Evolutionary conservation across 1,140 invertebrate genomes (phyloP).

Genomic region (Penaeus japonicus): DNA sequence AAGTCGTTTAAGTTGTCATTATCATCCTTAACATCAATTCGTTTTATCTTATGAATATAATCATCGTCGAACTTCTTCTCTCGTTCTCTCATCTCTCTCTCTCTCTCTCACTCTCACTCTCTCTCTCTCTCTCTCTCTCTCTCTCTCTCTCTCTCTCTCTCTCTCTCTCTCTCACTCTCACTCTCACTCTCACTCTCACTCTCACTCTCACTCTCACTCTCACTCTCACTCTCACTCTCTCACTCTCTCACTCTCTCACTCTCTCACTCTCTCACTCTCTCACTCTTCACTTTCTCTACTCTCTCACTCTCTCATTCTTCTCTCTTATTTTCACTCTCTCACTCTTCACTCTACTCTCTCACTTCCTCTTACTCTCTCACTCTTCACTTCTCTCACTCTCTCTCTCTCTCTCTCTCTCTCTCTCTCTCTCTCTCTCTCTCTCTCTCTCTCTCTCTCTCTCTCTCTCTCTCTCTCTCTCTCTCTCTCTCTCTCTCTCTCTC

Average conservation of each 20-base stretch:
- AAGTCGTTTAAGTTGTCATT: too few relatives aligned
- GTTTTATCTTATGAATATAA: too few relatives aligned
- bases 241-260: neutral
- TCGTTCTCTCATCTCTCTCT: too few relatives aligned
- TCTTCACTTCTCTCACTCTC: neutral
- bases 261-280: neutral
- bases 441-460: neutral
- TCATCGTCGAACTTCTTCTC: too few relatives aligned
- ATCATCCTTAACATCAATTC: too few relatives aligned
- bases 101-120: too few relatives aligned
- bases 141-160: too few relatives aligned
- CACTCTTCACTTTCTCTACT: neutral
- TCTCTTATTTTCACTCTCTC: neutral
- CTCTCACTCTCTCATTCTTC: neutral
- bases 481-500: neutral
- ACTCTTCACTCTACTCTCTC: too few relatives aligned
- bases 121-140: too few relatives aligned
- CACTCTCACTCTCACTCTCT: neutral
- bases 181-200: too few relatives aligned
- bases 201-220: neutral
- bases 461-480: neutral
- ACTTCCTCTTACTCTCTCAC: too few relatives aligned
- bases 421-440: neutral
- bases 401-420: neutral
- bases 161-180: too few relatives aligned